phyloP scores from a whole-genome alignment of 2,888 invertebrate species.

The Acleris holmiana region DNA sequence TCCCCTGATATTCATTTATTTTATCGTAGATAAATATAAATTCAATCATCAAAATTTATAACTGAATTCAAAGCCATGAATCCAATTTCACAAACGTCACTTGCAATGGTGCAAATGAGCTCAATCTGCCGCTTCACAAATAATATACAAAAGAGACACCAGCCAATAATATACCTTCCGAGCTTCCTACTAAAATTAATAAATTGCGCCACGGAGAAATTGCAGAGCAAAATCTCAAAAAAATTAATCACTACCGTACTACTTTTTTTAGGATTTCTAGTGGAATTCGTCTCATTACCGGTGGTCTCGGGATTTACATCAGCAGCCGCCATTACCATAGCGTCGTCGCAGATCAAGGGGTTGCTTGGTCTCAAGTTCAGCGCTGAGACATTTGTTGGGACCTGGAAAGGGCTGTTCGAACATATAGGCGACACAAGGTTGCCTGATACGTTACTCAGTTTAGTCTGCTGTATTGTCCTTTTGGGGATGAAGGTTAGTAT shows the following conservation, averaged over 20 bases:
- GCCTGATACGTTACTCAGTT: constrained; percentile 86
- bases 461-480: constrained; percentile 85
- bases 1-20: no score
- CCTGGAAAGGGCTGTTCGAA: constrained; percentile 82
- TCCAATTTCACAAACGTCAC: no score
- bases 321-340: constrained; percentile 90
- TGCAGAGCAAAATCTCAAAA: background rate
- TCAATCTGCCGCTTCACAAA: no score
- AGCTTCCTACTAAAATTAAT: no score
- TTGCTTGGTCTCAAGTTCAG: constrained; percentile 85
- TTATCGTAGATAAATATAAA: no score
- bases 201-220: no score
- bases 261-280: constrained; percentile 86
- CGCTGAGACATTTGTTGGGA: constrained; percentile 85
- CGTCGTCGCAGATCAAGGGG: constrained; percentile 89
- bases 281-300: constrained; percentile 89
- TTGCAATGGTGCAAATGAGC: no score
- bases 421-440: constrained; percentile 82
- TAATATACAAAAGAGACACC: no score
- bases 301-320: constrained; percentile 91
- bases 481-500: constrained; percentile 84
- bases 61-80: no score
- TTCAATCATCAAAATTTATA: no score
- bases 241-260: background rate
- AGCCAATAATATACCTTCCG: no score